These are phyloP conservation scores for Diadophis punctatus DNA, from an alignment of 2,113 vertebrate species.

Conservation along the genomic window DNA sequence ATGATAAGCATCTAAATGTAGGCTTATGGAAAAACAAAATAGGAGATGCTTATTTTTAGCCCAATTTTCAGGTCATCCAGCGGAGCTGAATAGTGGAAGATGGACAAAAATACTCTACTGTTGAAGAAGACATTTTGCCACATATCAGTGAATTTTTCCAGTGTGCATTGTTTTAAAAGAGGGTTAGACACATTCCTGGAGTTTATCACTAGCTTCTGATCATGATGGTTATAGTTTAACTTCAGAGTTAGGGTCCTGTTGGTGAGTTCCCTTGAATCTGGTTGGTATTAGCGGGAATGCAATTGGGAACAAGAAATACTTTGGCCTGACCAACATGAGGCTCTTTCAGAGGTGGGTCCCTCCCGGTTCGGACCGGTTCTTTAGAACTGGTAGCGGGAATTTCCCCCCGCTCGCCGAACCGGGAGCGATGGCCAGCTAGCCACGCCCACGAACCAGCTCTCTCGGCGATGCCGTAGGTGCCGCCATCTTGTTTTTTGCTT, in stretches of 20 bases:
- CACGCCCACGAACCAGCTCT: too few relatives aligned
- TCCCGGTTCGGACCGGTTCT: too few relatives aligned
- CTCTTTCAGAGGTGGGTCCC: too few relatives aligned
- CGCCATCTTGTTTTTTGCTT: too few relatives aligned
- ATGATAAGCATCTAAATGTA: not conserved
- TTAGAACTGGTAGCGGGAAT: too few relatives aligned
- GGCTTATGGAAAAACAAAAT: not conserved
- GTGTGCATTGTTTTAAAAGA: not conserved
- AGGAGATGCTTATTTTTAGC: not conserved
- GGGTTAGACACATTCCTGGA: not conserved
- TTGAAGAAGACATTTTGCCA: not conserved
- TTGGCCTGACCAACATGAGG: not conserved
- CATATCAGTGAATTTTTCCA: not conserved
- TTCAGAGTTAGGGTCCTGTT: not conserved
- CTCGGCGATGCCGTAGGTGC: too few relatives aligned
- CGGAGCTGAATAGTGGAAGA: not conserved
- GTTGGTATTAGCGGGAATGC: not conserved
- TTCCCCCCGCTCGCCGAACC: too few relatives aligned
- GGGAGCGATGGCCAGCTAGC: too few relatives aligned
- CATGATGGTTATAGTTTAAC: not conserved
- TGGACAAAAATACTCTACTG: not conserved
- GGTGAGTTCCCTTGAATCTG: not conserved
- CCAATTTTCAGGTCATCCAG: not conserved
- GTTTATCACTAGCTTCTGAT: not conserved
- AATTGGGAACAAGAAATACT: not conserved